phyloP scores from a whole-genome alignment of 2,113 vertebrate genomes.

The Chaenogobius annularis region DNA sequence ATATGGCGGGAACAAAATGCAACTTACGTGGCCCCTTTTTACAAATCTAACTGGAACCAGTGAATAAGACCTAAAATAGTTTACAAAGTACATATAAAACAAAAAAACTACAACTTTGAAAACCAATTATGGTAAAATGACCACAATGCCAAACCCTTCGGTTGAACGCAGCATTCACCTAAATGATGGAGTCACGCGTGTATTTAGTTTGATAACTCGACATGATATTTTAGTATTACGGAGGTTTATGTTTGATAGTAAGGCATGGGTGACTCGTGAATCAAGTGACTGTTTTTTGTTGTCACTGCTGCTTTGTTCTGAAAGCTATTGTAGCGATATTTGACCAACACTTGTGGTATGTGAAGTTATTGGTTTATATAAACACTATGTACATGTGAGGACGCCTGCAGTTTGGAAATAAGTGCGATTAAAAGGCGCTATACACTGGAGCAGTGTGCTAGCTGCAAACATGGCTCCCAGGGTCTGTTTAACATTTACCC shows the following conservation, averaged over 20 bases:
- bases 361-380: not conserved
- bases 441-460: conserved; percentile 68
- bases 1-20: conserved; percentile 75
- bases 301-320: conserved; percentile 49
- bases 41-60: conserved; percentile 15
- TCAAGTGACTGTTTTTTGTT: conserved; percentile 57
- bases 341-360: conserved; percentile 6
- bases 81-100: not conserved
- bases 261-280: conserved; percentile 51
- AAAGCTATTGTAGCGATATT: conserved; percentile 11
- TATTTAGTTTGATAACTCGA: not conserved
- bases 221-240: not conserved
- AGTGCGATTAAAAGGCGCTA: conserved; percentile 44
- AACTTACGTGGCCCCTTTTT: conserved; percentile 47
- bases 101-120: not conserved
- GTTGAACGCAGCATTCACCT: not conserved
- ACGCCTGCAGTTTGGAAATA: conserved; percentile 42
- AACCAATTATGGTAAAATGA: not conserved
- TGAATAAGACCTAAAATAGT: conserved; percentile 22
- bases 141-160: not conserved
- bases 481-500: conserved; percentile 66
- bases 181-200: not conserved
- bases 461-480: conserved; percentile 81
- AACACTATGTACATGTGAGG: not conserved
- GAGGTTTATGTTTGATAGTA: conserved; percentile 11